Evolutionary conservation across 1,140 invertebrate species (phyloP), one percentile per base, ranked within the genome.

Genomic region (Oedothorax gibbosus): DNA sequence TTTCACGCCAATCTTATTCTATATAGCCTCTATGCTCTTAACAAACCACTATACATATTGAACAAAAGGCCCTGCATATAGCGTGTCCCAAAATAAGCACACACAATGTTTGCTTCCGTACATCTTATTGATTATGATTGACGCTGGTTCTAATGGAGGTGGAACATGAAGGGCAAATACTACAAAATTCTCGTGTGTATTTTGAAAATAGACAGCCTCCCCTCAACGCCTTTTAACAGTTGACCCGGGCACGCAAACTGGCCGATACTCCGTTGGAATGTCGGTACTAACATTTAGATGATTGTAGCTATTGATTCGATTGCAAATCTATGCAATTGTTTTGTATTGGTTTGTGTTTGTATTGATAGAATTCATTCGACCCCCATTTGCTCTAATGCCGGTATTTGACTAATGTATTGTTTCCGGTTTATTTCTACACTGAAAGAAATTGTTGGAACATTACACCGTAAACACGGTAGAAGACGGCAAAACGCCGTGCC

Each of bases 91-190:
- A 68, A 56, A 79, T 68, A 56, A 50, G 21, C 51, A 51, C 77
- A 68, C 50, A 79, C 60, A 68, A 79, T 50, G 18, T 54, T 79
- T 68, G 53, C 51, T 68, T 68, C 77, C 77, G 64, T 8, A 78
- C 49, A 6, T 9, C 62, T 66, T 79, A 79, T 79, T 79, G 77
- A 68, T 79, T 79, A 54, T 66, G 64, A 79, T 79, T 79, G 77
- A 79, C 75, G 54, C 35, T 64, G 14, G 10, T 62, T 15, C 65
- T 79, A 79, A 79, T 79, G 65, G 77, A 66, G 20, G 68, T 62
- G 12, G 56, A 20, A 65, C 75, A 78, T 78, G 75, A 78, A 79
- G 64, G 77, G 49, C 77, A 79, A 79, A 53, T 8, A 65, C 51
- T 50, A 18, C 21, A 35, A 71, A 54, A 71, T 79, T 79, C 68